phyloP scores from a whole-genome alignment of 2,888 invertebrate species.

The Rosalia funebris region DNA sequence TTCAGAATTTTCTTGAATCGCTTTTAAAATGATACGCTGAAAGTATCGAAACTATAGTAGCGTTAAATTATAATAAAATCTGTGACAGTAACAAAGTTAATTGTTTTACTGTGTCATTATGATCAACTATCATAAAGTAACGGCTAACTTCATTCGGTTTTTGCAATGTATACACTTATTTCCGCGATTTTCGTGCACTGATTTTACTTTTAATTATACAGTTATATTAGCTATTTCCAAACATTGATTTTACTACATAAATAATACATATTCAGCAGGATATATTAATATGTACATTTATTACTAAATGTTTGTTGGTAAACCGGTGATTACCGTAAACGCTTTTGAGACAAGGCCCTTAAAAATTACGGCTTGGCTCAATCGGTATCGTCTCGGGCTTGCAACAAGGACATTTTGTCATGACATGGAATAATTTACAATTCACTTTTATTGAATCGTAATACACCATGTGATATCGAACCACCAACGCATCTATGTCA shows the following conservation, averaged over 20 bases:
- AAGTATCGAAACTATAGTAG: too few species aligned
- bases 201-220: too few species aligned
- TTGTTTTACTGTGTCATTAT: too few species aligned
- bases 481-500: too few species aligned
- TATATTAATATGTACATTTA: slow-evolving; percentile 26
- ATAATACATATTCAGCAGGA: slow-evolving; percentile 29
- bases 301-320: slow-evolving; percentile 24
- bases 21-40: too few species aligned
- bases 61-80: too few species aligned
- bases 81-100: too few species aligned
- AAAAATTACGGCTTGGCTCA: slow-evolving; percentile 5
- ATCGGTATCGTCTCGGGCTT: slow-evolving; percentile 5
- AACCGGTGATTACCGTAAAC: slow-evolving; percentile 11
- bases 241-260: slow-evolving; percentile 19
- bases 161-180: not conserved
- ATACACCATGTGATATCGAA: too few species aligned
- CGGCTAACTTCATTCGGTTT: too few species aligned
- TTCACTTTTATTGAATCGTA: slow-evolving; percentile 14
- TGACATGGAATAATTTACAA: slow-evolving; percentile 21
- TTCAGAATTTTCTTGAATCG: too few species aligned
- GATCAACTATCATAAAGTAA: too few species aligned
- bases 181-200: not conserved
- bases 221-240: slow-evolving; percentile 14
- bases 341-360: slow-evolving; percentile 26
- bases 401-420: slow-evolving; percentile 26